Conservation (phyloP, 2,888 invertebrate species). For the Apodemia duryi region DNA sequence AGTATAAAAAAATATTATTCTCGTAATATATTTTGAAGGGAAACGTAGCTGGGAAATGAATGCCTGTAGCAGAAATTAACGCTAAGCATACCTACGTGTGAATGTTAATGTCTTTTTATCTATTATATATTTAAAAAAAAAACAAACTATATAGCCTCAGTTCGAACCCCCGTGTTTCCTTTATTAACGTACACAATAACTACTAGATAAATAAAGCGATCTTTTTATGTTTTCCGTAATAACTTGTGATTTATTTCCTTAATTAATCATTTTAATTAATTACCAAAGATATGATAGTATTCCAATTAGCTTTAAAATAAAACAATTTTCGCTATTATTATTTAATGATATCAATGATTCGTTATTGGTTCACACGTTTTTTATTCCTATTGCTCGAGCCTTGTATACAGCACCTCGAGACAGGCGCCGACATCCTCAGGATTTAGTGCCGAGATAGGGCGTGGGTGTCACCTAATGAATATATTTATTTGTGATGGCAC, state of each 20-base stretch:
- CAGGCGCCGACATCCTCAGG: conserved; percentile 63
- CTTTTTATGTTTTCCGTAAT: no score
- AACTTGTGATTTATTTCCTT: neutral
- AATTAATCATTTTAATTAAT: neutral
- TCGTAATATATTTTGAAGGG: no score
- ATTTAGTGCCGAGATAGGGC: conserved; percentile 73
- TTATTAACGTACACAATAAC: no score
- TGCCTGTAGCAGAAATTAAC: no score
- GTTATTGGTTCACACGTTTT: conserved; percentile 45
- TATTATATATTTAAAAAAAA: no score
- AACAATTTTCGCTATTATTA: conserved; percentile 36
- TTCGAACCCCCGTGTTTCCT: no score
- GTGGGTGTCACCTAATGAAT: conserved; percentile 79
- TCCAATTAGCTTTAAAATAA: conserved; percentile 18
- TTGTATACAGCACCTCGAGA: conserved; percentile 44
- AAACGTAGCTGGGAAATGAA: no score
- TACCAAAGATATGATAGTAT: neutral
- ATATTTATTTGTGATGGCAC: conserved; percentile 70
- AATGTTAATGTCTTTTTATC: no score
- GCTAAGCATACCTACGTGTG: no score
- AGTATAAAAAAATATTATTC: no score
- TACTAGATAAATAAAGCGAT: no score
- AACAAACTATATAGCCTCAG: no score
- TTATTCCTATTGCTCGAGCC: conserved; percentile 40
- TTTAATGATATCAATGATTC: conserved; percentile 32